A percentile compares a stretch with the other conserved stretches of the same genome.
These are phyloP conservation scores for Eriocheir sinensis DNA, from an alignment of 1,140 invertebrate species.

Conservation along the genomic window DNA sequence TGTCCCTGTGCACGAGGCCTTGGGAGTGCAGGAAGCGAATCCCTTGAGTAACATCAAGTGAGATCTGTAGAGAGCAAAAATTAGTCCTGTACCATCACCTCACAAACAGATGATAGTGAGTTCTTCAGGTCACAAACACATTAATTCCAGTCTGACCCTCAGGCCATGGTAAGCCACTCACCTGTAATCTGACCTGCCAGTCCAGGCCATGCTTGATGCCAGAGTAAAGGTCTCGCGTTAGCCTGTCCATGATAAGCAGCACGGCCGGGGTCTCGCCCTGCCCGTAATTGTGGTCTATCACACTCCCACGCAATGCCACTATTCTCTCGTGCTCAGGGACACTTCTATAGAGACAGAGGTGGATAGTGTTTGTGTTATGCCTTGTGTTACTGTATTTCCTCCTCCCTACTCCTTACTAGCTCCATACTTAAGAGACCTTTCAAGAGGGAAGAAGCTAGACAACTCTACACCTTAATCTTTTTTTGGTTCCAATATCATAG, in stretches of 20 bases:
- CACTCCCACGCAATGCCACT: conserved; percentile 90
- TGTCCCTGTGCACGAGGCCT: conserved; percentile 93
- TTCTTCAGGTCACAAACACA: not conserved
- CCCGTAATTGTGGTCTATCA: conserved; percentile 91
- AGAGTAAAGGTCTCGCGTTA: conserved; percentile 90
- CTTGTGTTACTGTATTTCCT: too few relatives aligned
- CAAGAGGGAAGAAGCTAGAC: too few relatives aligned
- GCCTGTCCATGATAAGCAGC: conserved; percentile 82
- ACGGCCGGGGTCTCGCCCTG: conserved; percentile 79
- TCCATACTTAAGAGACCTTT: too few relatives aligned
- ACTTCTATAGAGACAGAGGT: conserved; percentile 84
- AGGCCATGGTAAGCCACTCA: conserved; percentile 73
- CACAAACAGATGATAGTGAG: not conserved
- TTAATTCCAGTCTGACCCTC: not conserved
- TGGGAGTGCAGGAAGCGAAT: conserved; percentile 94
- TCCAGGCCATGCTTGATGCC: conserved; percentile 88
- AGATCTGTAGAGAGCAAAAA: conserved; percentile 84
- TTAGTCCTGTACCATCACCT: not conserved
- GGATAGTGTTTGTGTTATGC: too few relatives aligned
- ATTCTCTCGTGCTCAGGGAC: conserved; percentile 93
- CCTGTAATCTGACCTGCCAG: conserved; percentile 86
- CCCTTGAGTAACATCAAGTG: conserved; percentile 92
- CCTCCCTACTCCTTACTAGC: too few relatives aligned
- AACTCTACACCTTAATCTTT: too few relatives aligned
- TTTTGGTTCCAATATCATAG: too few relatives aligned